Evolutionary conservation across 2,888 invertebrate species (phyloP), one percentile per base, ranked within the genome.

Genomic region (Pseudoips prasinana): DNA sequence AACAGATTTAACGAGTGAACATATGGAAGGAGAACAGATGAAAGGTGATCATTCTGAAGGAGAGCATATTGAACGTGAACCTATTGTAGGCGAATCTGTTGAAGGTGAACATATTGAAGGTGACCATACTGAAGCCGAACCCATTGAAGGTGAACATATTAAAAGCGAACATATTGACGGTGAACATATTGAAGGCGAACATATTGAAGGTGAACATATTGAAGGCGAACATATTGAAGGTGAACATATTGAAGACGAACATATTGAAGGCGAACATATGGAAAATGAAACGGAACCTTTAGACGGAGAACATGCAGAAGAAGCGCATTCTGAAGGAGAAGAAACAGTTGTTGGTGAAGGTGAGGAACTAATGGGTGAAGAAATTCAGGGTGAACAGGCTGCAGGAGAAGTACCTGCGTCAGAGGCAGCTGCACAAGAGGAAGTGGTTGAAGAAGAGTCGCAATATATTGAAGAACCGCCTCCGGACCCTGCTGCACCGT

Each of bases 401-500:
- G 43, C 54, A 44, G 53, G 33, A 2, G 56, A 56, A 44, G 34
- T 33, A 11, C 45, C 46, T 29, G 46, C 59, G 40, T 52, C 64
- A 25, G 61, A 48, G 22, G 45, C 55, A 39, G 36, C 49, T 31
- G 32, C 42, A 23, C 39, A 39, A 14, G 67, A 70, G 25, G 63
- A 59, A 30, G 43, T 45, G 8, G 64, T 71, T 17, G 82, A 75
- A 46, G 77, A 83, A 44, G 82, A 83, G 54, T 69, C 75, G 33
- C 50, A 20, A 20, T 79, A 62, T 39, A 58, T 65, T 6, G 81
- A 76, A 48, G 73, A 73, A 46, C 80, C 78, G 14, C 83, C 83
- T 3, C 79, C 78, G 5, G 86, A 87, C 49, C 87, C 87, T n/a
- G 47, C 76, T 14, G 87, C 83, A 10, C 86, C 87, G 3, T 82